Evolutionary conservation across 2,888 invertebrate species (phyloP).

Genomic region (Pachydiplax longipennis): DNA sequence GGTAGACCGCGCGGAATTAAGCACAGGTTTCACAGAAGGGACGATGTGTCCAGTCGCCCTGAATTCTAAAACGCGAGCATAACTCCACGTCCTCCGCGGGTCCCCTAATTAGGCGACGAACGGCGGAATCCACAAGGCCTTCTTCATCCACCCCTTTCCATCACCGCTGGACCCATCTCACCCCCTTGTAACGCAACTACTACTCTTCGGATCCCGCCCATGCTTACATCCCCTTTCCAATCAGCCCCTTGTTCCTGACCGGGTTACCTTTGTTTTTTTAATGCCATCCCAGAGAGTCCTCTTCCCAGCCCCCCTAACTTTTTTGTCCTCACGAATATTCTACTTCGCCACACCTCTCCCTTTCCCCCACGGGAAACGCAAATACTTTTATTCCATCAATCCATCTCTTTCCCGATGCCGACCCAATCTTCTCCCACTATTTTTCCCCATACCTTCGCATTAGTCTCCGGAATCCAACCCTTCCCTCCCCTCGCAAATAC

Average conservation of each 20-base stretch:
- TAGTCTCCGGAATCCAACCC: background rate
- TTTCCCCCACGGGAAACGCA: background rate
- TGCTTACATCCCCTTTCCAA: background rate
- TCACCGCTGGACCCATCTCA: background rate
- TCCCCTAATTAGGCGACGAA: conserved; percentile 38
- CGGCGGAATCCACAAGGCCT: background rate
- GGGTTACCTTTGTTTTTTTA: background rate
- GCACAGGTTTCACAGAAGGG: background rate
- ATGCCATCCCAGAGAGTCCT: background rate
- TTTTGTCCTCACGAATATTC: background rate
- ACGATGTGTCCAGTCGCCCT: background rate
- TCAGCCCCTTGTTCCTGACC: background rate
- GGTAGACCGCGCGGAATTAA: conserved; percentile 23
- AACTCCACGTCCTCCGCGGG: conserved; percentile 41
- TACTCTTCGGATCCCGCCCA: background rate
- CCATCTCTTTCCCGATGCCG: background rate
- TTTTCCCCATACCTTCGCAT: background rate
- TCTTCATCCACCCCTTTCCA: background rate
- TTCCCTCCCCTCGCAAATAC: background rate
- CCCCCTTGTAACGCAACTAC: background rate
- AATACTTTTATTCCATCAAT: background rate
- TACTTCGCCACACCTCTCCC: background rate
- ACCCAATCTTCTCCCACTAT: background rate
- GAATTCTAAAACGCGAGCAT: conserved; percentile 40
- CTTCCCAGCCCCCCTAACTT: background rate